Evolutionary conservation across 2,113 vertebrate genomes (phyloP).

Genomic region (Camelus dromedarius): DNA sequence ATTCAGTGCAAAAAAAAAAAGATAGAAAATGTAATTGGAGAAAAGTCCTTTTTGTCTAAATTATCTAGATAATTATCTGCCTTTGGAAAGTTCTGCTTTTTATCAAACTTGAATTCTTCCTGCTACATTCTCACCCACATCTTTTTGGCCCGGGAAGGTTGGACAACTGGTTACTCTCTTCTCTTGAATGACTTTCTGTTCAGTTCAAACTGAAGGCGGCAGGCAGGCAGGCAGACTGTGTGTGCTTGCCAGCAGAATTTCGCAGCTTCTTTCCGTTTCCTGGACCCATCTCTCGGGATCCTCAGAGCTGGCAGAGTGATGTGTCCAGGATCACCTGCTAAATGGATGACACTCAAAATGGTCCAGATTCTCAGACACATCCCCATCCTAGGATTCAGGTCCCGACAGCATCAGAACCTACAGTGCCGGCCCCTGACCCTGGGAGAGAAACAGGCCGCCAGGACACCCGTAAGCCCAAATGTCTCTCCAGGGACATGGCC

Average conservation of each 20-base stretch:
- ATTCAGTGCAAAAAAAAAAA: constrained; percentile 39
- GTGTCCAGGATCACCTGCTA: background rate
- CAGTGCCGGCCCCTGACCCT: background rate
- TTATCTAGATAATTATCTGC: constrained; percentile 55
- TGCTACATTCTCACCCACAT: background rate
- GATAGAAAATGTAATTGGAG: constrained; percentile 61
- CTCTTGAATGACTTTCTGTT: background rate
- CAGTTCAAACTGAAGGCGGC: fast-evolving
- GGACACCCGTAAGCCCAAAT: background rate
- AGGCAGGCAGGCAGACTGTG: background rate
- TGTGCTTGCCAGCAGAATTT: background rate
- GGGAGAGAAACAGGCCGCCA: background rate
- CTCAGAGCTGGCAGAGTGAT: background rate
- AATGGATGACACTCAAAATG: background rate
- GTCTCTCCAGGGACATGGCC: too few species aligned
- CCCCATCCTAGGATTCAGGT: background rate
- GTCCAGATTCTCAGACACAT: background rate
- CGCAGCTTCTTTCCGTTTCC: background rate
- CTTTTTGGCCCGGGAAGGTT: background rate
- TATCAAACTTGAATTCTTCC: background rate
- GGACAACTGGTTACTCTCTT: background rate
- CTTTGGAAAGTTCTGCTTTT: constrained; percentile 69
- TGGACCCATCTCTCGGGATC: background rate
- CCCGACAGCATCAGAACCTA: background rate
- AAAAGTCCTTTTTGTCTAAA: constrained; percentile 52